These are phyloP conservation scores for Sander vitreus DNA, from an alignment of 2,113 vertebrate species.

Conservation along the genomic window DNA sequence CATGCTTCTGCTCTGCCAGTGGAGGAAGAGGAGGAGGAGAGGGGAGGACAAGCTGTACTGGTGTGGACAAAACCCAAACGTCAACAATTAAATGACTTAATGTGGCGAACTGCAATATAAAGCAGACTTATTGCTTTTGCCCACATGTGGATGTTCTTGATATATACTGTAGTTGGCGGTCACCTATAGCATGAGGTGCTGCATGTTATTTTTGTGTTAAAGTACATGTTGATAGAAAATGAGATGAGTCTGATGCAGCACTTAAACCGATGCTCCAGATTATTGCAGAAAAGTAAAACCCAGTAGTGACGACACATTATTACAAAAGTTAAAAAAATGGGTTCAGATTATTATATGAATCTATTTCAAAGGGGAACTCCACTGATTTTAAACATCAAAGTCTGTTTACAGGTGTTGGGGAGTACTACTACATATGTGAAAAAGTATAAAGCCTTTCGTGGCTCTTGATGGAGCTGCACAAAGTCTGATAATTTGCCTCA, in stretches of 20 bases:
- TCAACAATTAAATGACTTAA: constrained; percentile 78
- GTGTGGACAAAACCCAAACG: constrained; percentile 88
- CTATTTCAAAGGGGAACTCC: background rate
- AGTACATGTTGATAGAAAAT: constrained; percentile 36
- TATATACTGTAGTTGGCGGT: constrained; percentile 27
- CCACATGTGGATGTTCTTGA: constrained; percentile 9
- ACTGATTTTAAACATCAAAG: background rate
- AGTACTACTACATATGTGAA: background rate
- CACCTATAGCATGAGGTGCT: constrained; percentile 51
- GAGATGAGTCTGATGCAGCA: constrained; percentile 28
- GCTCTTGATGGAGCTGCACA: background rate
- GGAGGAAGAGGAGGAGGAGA: constrained; percentile 88
- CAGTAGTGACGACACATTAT: background rate
- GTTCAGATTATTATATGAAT: background rate
- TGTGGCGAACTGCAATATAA: background rate
- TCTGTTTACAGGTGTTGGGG: background rate
- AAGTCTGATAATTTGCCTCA: constrained; percentile 7
- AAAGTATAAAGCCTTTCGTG: background rate
- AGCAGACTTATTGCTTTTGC: background rate
- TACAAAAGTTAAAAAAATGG: constrained; percentile 5
- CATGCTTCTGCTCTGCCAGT: constrained; percentile 95
- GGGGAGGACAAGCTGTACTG: constrained; percentile 91
- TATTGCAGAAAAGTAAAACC: constrained; percentile 10
- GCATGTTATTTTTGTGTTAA: constrained; percentile 52
- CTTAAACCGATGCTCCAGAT: background rate